Evolutionary conservation across 2,113 vertebrate genomes (phyloP), one percentile per base, ranked within the genome.

Genomic region (Tylochromis polylepis): DNA sequence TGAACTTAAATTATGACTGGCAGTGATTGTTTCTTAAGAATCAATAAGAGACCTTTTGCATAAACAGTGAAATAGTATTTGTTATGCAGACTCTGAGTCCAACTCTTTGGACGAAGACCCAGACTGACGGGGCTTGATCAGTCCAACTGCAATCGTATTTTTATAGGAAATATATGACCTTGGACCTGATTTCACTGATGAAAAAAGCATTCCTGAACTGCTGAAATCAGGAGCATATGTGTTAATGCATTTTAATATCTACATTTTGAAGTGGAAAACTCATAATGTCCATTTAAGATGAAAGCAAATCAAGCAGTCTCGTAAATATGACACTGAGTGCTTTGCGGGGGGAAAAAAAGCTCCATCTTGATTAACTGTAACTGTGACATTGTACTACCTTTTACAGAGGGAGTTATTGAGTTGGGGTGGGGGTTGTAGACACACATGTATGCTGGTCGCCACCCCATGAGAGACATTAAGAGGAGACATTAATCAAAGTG

Each of bases 311-410:
- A 1, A 24, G 36, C 9, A 3, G 24, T 31, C 86, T 88, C n/a
- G 18, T 89, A 58, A 91, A 91, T 3, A 65, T 56, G 79, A 70
- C 81, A 55, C 22, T 8, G 24, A 85, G 81, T 22, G 67, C 56
- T 87, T 38, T 43, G 29, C 2, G 0, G n/a, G 24, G 22, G n/a
- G n/a, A n/a, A n/a, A 10, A 22, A 55, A 62, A 36, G 41, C 82
- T 24, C 8, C 82, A 24, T 79, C 55, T 18, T 78, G 62, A 89
- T 58, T 60, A 82, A 84, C 79, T 55, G 80, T 72, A 24, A 67
- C 85, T 65, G 53, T 79, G 89, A 87, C 88, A 89, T 88, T 90
- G 88, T 38, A 85, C 34, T 12, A 5, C 55, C 81, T 18, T 29
- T 82, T 49, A 51, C 31, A 58, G 2, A 3, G 12, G 36, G 34